Evolutionary conservation across 2,888 invertebrate genomes (phyloP).

Genomic region (Heliconius cydno): DNA sequence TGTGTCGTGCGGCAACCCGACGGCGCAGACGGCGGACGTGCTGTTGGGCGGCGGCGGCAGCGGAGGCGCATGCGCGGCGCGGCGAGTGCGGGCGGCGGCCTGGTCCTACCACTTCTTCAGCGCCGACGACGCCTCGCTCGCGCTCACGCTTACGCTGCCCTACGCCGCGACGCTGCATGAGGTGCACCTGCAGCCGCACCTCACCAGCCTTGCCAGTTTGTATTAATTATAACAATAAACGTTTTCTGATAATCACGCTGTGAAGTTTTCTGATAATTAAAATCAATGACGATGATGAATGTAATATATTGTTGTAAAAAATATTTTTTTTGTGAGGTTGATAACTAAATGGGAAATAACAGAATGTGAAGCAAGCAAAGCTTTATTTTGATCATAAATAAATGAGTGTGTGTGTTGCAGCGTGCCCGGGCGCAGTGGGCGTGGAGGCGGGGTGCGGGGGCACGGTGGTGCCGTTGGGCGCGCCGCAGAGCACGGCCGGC

Average conservation of each 20-base stretch:
- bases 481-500: constrained; percentile 93
- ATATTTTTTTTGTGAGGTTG: no score
- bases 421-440: constrained; percentile 94
- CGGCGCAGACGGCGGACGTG: constrained; percentile 94
- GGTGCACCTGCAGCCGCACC: constrained; percentile 93
- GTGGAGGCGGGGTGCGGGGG: constrained; percentile 93
- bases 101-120: constrained; percentile 98
- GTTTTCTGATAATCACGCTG: no score
- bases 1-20: constrained; percentile 91
- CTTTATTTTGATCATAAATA: neutral
- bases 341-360: no score
- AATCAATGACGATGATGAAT: no score
- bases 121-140: constrained; percentile 92
- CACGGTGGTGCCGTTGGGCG: constrained; percentile 91
- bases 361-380: neutral
- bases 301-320: no score
- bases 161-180: constrained; percentile 94
- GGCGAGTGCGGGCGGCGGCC: constrained; percentile 94
- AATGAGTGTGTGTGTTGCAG: constrained; percentile 62
- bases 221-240: neutral
- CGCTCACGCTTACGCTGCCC: constrained; percentile 93
- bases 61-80: constrained; percentile 88
- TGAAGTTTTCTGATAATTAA: no score
- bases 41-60: constrained; percentile 90
- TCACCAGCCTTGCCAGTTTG: constrained; percentile 90